Evolutionary conservation across 2,797 vertebrate species (phyloP).

Genomic region (Pachyuromys duprasi): DNA sequence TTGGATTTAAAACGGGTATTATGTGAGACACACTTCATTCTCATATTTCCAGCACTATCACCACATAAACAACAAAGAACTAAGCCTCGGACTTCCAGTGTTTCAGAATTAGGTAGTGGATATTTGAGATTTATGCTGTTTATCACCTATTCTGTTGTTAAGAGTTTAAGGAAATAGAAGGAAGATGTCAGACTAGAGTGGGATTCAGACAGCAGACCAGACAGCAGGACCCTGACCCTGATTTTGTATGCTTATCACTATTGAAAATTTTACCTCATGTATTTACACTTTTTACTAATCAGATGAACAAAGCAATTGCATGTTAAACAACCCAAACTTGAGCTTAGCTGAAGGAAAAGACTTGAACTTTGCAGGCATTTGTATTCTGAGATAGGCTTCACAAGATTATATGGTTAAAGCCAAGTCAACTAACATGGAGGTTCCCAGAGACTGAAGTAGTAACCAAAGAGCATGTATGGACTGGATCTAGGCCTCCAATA

Average conservation of each 20-base stretch:
- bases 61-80: background rate
- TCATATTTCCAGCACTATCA: background rate
- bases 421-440: no score
- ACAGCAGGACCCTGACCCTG: background rate
- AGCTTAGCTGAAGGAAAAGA: slow-evolving; percentile 1
- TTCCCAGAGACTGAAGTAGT: no score
- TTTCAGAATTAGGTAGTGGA: background rate
- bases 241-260: slow-evolving; percentile 15
- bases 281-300: slow-evolving; percentile 36
- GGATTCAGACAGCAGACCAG: background rate
- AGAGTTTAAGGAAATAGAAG: background rate
- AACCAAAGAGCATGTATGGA: no score
- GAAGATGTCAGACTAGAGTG: background rate
- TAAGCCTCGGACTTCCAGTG: background rate
- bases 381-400: slow-evolving; percentile 46
- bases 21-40: background rate
- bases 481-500: no score
- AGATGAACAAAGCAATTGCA: slow-evolving; percentile 34
- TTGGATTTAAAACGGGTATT: slow-evolving; percentile 9
- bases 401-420: slow-evolving; percentile 9
- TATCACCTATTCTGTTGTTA: background rate
- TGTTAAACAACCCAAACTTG: slow-evolving; percentile 13
- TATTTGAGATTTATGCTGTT: slow-evolving; percentile 27
- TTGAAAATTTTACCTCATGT: slow-evolving; percentile 17
- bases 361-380: background rate